Evolutionary conservation across 2,113 vertebrate species (phyloP).

Genomic region (Acanthisitta chloris): DNA sequence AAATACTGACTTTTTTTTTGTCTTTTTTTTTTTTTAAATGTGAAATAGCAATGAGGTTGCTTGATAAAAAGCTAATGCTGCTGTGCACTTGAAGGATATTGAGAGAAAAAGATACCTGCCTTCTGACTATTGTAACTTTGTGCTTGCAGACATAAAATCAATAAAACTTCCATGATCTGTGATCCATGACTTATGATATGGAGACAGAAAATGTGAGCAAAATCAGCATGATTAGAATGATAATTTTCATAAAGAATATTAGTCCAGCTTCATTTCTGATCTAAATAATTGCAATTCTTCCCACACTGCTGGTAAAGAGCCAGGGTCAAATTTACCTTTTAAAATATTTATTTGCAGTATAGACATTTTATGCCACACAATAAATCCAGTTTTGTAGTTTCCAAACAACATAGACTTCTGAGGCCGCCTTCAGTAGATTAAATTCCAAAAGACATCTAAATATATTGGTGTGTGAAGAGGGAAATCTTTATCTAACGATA

Average conservation of each 20-base stretch:
- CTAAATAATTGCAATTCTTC: neutral
- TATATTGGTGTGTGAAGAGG: neutral
- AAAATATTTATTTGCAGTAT: neutral
- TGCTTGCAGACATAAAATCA: neutral
- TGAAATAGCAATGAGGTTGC: neutral
- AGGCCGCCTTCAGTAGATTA: neutral
- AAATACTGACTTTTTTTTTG: neutral
- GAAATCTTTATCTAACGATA: neutral
- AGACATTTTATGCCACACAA: neutral
- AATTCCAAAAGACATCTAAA: neutral
- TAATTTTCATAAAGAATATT: neutral
- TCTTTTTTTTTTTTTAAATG: neutral
- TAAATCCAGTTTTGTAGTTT: neutral
- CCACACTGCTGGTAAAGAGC: neutral
- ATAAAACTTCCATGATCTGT: neutral
- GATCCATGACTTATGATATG: neutral
- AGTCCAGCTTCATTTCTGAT: neutral
- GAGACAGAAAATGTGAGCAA: neutral
- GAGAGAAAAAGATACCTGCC: neutral
- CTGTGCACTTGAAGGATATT: neutral
- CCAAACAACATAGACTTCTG: neutral
- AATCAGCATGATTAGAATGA: neutral
- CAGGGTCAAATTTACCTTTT: neutral
- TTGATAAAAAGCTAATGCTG: neutral
- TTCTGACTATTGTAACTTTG: neutral